Percentiles rank a stretch among this genome's conserved stretches.
Conservation (phyloP, 1,140 invertebrate genomes). For the Trichonephila inaurata region DNA sequence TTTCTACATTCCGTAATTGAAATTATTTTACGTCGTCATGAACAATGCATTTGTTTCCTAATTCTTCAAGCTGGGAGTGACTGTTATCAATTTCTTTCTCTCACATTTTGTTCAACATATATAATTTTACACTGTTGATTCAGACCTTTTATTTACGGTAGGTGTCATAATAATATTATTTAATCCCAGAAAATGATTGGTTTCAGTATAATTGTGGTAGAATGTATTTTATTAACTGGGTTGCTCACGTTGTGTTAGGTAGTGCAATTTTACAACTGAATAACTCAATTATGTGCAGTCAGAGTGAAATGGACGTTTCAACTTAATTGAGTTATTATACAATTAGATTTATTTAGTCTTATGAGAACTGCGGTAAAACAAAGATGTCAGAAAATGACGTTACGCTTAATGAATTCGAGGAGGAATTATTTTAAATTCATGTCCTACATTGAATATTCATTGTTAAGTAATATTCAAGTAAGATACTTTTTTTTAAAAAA, state of each 20-base stretch:
- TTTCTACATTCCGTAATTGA: not conserved
- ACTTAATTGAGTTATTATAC: not conserved
- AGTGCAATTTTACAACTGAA: not conserved
- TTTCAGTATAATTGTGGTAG: not conserved
- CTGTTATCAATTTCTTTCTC: not conserved
- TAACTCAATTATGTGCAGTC: not conserved
- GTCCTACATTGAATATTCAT: no score
- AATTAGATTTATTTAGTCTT: no score
- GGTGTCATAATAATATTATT: not conserved
- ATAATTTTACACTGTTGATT: not conserved
- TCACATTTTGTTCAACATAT: not conserved
- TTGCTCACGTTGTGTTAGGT: not conserved
- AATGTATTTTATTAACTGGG: not conserved
- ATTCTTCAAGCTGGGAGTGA: not conserved
- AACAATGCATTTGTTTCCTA: not conserved
- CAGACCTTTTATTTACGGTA: not conserved
- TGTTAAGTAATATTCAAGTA: no score
- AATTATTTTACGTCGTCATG: not conserved
- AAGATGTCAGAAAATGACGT: no score
- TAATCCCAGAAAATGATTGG: not conserved
- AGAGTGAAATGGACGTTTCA: not conserved
- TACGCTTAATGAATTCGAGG: no score
- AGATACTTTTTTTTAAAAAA: no score
- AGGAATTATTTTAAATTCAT: no score
- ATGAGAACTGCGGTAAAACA: no score